Evolutionary conservation across 2,113 vertebrate genomes (phyloP).

Genomic region (Solenodon paradoxus): DNA sequence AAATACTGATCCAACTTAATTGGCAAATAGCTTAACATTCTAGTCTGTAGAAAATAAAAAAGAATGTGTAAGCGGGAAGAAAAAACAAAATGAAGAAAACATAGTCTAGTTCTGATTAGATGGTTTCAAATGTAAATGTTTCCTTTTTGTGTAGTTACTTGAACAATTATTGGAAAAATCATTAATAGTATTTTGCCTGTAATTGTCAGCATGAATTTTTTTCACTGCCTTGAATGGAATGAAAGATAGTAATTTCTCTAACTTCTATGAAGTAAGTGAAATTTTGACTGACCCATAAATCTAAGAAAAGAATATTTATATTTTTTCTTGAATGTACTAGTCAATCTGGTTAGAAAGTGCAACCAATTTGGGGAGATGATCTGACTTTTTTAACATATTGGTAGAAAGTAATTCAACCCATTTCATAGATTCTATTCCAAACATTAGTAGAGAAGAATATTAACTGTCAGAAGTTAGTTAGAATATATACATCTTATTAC

Average conservation of each 20-base stretch:
- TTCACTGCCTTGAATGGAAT: slow-evolving; percentile 80
- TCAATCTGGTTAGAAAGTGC: not conserved
- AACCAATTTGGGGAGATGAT: not conserved
- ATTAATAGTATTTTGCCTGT: slow-evolving; percentile 84
- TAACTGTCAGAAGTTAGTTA: not conserved
- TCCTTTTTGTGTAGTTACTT: slow-evolving; percentile 21
- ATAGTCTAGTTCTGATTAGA: not conserved
- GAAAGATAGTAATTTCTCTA: slow-evolving; percentile 88
- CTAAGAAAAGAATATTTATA: slow-evolving; percentile 73
- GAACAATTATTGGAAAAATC: slow-evolving; percentile 54
- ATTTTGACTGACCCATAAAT: slow-evolving; percentile 84
- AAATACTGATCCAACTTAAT: slow-evolving; percentile 49
- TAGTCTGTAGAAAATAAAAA: not conserved
- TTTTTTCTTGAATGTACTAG: not conserved
- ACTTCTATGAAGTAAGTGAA: slow-evolving; percentile 90
- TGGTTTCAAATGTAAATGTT: slow-evolving; percentile 8
- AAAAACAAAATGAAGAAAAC: not conserved
- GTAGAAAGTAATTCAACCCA: not conserved
- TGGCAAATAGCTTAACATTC: not conserved
- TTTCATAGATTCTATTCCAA: not conserved
- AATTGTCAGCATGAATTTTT: slow-evolving; percentile 83
- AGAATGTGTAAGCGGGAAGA: not conserved
- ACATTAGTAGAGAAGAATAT: not conserved
- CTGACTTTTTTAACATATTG: slow-evolving; percentile 14
- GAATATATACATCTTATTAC: not conserved